Percentiles rank a stretch among this genome's conserved stretches.
These are phyloP conservation scores for Oreochromis spilurus DNA, from an alignment of 2,113 vertebrate species.

Conservation along the genomic window DNA sequence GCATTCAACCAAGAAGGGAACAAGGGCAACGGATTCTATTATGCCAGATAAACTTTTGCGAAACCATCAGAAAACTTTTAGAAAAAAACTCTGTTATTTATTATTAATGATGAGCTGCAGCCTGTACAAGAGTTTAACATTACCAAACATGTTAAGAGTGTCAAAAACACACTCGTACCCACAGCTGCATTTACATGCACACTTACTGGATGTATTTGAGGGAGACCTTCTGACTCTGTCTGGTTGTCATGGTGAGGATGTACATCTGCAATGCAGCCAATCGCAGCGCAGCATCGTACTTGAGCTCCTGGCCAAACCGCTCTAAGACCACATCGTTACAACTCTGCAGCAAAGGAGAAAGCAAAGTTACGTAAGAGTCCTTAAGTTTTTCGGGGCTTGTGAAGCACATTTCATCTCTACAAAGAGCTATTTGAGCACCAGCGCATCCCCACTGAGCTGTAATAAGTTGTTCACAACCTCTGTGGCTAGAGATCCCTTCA, in stretches of 20 bases:
- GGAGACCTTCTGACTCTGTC: constrained; percentile 93
- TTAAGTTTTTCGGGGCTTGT: neutral
- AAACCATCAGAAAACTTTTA: neutral
- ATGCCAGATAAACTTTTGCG: neutral
- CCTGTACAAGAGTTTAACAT: neutral
- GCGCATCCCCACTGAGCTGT: neutral
- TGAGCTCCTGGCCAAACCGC: constrained; percentile 90
- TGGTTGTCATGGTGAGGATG: constrained; percentile 90
- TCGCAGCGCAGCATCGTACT: constrained; percentile 88
- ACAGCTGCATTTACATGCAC: neutral
- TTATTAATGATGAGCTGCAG: neutral
- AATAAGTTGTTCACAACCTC: neutral
- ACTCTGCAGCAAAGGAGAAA: constrained; percentile 68
- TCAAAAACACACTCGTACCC: neutral
- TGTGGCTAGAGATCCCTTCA: constrained; percentile 5
- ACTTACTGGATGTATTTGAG: constrained; percentile 98
- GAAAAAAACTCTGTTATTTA: neutral
- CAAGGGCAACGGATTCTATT: neutral
- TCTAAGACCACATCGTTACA: constrained; percentile 95
- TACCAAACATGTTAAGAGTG: neutral
- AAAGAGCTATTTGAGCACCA: neutral
- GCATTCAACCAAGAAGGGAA: neutral
- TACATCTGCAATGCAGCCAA: constrained; percentile 95
- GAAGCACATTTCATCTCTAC: neutral
- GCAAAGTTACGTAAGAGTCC: neutral